Evolutionary conservation across 2,888 invertebrate genomes (phyloP), one percentile per base, ranked within the genome.

Genomic region (Phoenoteleia sp.): DNA sequence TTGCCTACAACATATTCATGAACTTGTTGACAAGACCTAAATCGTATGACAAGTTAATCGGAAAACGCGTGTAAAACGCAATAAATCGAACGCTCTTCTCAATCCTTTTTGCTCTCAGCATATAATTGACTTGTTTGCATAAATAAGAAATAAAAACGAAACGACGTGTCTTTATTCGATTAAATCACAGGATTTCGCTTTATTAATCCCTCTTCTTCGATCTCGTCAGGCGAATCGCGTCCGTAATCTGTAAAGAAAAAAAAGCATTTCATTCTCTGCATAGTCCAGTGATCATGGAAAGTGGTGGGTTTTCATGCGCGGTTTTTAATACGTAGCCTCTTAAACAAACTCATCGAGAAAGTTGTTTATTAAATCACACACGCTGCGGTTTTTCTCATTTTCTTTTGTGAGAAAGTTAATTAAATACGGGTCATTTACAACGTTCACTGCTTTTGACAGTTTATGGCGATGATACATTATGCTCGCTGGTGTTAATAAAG

Each of bases 401-500:
- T 79, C 67, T 74, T 71, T 74, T 83, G 67, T 69, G 67, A 42
- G 83, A 83, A 83, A 83, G 83, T 83, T 72, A 80, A 80, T 80
- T 80, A 58, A 80, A 80, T 64, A 29, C 72, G 39, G 91, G 91
- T 92, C 92, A 92, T 91, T 92, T 91, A 89, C 91, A 91, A 7
- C 77, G 15, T 9, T 23, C 25, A 17, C 21, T 58, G 66, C 67
- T 76, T 66, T 66, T 66, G 76, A 76, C 76, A 66, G 29, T 54
- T 56, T 62, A 74, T 39, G 42, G 13, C 42, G 36, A 29, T 76
- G 58, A 67, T 58, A 58, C 76, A 66, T 66, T 66, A 54, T 25
- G 60, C 62, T 42, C 27, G 45, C 29, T 23, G 27, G 62, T 52
- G 52, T 33, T 60, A 62, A 74, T 62, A 39, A 52, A 74, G 39